These are phyloP conservation scores for Carlito syrichta DNA, from an alignment of 2,113 vertebrate genomes.

Conservation along the genomic window DNA sequence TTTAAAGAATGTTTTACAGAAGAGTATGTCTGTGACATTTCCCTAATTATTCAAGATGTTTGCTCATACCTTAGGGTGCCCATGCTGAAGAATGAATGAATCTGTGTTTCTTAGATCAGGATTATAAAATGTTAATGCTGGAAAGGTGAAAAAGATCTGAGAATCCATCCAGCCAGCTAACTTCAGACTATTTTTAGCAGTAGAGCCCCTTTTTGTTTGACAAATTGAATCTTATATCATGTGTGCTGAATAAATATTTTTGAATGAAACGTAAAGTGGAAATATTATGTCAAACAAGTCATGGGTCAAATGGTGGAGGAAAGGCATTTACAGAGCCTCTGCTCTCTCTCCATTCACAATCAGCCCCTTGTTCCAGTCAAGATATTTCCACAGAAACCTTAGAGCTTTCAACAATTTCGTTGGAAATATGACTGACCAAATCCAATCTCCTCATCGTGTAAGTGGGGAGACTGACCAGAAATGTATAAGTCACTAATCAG, in stretches of 20 bases:
- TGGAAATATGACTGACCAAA: neutral
- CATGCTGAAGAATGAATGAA: neutral
- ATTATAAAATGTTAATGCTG: conserved; percentile 19
- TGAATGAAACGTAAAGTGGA: neutral
- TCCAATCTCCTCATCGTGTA: neutral
- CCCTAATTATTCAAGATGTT: conserved; percentile 11
- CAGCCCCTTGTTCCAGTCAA: neutral
- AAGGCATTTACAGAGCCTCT: neutral
- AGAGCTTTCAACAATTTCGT: neutral
- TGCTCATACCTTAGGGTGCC: neutral
- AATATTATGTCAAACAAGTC: neutral
- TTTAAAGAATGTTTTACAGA: neutral
- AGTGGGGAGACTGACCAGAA: neutral
- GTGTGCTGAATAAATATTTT: neutral
- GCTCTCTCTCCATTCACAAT: neutral
- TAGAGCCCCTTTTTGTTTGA: neutral
- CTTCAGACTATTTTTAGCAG: neutral
- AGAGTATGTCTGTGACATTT: neutral
- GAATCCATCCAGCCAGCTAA: neutral
- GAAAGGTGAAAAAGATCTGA: neutral
- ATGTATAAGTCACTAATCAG: neutral
- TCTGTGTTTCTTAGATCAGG: conserved; percentile 11
- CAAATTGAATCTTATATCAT: neutral
- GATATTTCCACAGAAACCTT: neutral
- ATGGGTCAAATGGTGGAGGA: neutral